phyloP scores from a whole-genome alignment of 2,113 vertebrate species.

The Ictalurus punctatus region DNA sequence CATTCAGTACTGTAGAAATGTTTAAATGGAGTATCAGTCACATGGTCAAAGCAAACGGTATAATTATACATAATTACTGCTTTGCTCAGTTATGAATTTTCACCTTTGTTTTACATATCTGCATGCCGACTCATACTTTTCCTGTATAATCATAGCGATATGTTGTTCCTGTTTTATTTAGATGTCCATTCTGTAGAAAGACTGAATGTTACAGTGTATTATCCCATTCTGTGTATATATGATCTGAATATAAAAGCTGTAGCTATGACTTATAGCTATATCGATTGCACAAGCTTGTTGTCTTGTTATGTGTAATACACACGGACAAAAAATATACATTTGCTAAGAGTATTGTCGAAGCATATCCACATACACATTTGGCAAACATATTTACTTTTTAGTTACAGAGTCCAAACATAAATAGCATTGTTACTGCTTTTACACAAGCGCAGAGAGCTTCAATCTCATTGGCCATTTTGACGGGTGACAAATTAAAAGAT shows the following conservation, averaged over 20 bases:
- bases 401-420: not conserved
- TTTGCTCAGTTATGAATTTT: slow-evolving; percentile 7
- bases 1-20: not conserved
- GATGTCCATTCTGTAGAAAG: not conserved
- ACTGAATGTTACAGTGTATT: not conserved
- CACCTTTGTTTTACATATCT: not conserved
- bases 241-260: not conserved
- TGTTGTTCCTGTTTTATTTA: not conserved
- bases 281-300: not conserved
- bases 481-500: not conserved
- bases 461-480: not conserved
- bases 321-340: not conserved
- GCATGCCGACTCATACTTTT: not conserved
- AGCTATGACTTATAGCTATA: not conserved
- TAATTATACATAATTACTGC: not conserved
- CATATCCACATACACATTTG: not conserved
- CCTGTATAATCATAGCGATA: not conserved
- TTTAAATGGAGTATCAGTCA: not conserved
- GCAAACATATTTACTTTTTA: not conserved
- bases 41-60: not conserved
- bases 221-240: not conserved
- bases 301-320: not conserved
- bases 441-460: not conserved
- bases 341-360: not conserved
- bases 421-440: not conserved